Conservation (phyloP, 2,113 vertebrate genomes). For the Protobothrops mucrosquamatus region DNA sequence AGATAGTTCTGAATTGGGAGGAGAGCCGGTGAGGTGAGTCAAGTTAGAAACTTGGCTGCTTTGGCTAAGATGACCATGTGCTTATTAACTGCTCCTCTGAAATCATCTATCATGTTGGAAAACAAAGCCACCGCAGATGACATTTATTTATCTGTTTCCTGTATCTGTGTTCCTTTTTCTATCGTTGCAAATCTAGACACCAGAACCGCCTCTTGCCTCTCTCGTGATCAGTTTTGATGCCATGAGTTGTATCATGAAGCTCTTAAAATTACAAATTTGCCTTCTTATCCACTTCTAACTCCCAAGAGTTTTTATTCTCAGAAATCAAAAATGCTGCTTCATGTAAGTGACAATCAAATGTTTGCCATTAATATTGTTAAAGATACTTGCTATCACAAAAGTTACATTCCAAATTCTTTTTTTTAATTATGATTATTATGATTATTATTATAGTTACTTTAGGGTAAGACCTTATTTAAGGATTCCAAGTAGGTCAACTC, state of each 20-base stretch:
- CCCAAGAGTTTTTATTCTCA: background rate
- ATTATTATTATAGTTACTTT: background rate
- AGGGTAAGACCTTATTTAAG: background rate
- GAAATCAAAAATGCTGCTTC: background rate
- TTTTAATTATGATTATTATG: too few species aligned
- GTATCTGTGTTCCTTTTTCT: constrained; percentile 77
- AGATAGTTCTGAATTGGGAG: constrained; percentile 66
- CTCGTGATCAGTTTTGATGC: constrained; percentile 49
- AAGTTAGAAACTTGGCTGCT: constrained; percentile 57
- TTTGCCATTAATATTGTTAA: background rate
- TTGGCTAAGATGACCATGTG: constrained; percentile 68
- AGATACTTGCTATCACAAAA: background rate
- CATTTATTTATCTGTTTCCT: constrained; percentile 77
- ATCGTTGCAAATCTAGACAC: constrained; percentile 51
- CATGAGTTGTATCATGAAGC: background rate
- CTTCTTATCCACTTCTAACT: background rate
- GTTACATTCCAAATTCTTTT: too few species aligned
- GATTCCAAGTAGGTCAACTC: background rate
- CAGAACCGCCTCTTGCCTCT: constrained; percentile 45
- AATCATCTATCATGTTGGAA: constrained; percentile 77
- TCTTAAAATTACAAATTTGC: background rate
- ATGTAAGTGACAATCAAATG: background rate
- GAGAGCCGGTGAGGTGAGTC: constrained; percentile 26
- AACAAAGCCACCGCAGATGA: constrained; percentile 74
- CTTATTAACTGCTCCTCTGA: constrained; percentile 72